A percentile compares a stretch with the other conserved stretches of the same genome.
Conservation (phyloP, 2,888 invertebrate species). For the Cerastoderma edule region DNA sequence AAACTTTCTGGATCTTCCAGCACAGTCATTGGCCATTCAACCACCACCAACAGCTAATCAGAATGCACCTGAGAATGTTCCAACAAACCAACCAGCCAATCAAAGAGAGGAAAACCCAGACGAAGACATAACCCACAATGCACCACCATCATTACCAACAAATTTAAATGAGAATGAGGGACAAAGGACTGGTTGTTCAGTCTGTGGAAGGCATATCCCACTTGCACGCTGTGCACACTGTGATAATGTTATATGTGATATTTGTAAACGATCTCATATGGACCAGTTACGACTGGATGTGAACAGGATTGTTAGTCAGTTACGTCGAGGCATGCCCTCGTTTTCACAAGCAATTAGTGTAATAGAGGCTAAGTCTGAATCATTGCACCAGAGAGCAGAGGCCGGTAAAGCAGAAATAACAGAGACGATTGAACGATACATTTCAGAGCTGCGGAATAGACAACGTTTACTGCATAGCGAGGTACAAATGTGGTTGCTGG, state of each 20-base stretch:
- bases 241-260: constrained; percentile 97
- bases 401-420: constrained; percentile 97
- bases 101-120: constrained; percentile 6
- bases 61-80: constrained; percentile 10
- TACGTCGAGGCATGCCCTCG: constrained; percentile 89
- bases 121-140: background rate
- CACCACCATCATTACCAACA: background rate
- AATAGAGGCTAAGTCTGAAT: constrained; percentile 94
- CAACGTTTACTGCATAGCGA: constrained; percentile 87
- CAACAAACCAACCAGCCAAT: constrained; percentile 27
- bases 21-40: constrained; percentile 85
- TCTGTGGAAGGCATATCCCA: constrained; percentile 88
- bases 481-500: constrained; percentile 94
- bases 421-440: constrained; percentile 75
- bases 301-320: constrained; percentile 89
- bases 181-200: constrained; percentile 91
- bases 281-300: constrained; percentile 87
- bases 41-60: constrained; percentile 37
- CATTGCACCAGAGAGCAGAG: constrained; percentile 94
- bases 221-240: constrained; percentile 94
- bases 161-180: constrained; percentile 10
- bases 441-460: constrained; percentile 83
- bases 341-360: constrained; percentile 72
- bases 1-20: constrained; percentile 96
- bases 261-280: constrained; percentile 90